Evolutionary conservation across 2,113 vertebrate species (phyloP), one percentile per base, ranked within the genome.

Genomic region (Nothocercus julius): DNA sequence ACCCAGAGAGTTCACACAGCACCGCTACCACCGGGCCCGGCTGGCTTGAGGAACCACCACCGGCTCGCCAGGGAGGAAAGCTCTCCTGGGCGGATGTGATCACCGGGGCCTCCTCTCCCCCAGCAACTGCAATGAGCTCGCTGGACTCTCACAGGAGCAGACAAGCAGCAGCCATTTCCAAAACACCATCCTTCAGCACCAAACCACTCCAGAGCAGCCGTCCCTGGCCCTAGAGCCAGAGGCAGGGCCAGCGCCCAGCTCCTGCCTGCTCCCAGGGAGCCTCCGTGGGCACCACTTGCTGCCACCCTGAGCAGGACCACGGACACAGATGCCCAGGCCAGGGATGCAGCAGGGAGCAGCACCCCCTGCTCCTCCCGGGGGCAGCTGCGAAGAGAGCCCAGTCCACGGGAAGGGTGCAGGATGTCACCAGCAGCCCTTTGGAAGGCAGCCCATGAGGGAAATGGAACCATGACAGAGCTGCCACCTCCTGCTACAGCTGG

Each of bases 381-480:
- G 44, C 49, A 58, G 73, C 51, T 32, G 7, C 32, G 0, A 2
- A 32, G 34, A 34, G 61, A 36, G 21, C 7, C 34, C 61, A 28
- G 5, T 19, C 16, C 3, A 4, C 22, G 30, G 18, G 27, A 3
- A 49, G 17, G 40, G 59, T 19, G 28, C 3, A 20, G 9, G 49
- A 49, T 30, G 40, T 2, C 36, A 25, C 58, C 47, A 17, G 38
- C 74, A 54, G 64, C 17, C 45, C 7, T 28, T 47, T 7, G 14
- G 58, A 36, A 79, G 69, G 34, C 62, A 38, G 70, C 40, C 3
- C 0, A 30, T 49, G 11, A 28, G 14, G 14, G 24, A 25, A 72
- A 38, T 0, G 0, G 18, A 82, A 19, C 0, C 3, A 49, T 30
- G 56, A 20, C 20, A 0, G 5, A 38, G 75, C 14, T 30, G 45